Base-by-base conservation (phyloP, 1,140 invertebrate genomes). In the Drosophila biarmipes region DNA sequence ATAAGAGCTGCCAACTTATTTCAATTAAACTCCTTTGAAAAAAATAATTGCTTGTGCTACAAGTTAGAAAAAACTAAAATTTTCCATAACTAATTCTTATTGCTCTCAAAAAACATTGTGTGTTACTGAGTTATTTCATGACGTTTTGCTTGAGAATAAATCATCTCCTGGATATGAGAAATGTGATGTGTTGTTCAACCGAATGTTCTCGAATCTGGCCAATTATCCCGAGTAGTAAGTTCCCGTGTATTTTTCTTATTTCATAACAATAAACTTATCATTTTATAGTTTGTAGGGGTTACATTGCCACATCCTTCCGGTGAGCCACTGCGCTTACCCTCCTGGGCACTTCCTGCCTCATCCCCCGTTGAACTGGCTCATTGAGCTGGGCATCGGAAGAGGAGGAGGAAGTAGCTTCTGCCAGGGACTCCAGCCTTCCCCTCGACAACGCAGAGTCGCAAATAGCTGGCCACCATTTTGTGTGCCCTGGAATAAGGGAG, bases 381-480 rank as follows among this genome's bases (percentile, higher is more conserved):
- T 49, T 64, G 63, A 51, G 29, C 63, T 52, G 45, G 37, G 21
- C 24, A 35, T 51, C 19, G 24, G 14, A 21, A 42, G 8, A 19
- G 12, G 6, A 17, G 43, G 31, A 27, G 34, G 24, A 17, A 45
- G 31, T 62, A 63, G 63, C 62, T 66, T 51, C 63, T 66, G 34
- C 14, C 11, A 27, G n/a, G 31, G 21, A 15, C 19, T 35, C n/a
- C 45, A 46, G 31, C 21, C 42, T 29, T 24, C 19, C 52, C 19
- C 11, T 17, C 17, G 37, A 29, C 14, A 51, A 56, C 34, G 10
- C n/a, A 61, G 40, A 54, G 58, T 56, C 24, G 51, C 58, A 62
- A 58, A 59, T 63, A 34, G 58, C 37, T 64, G n/a, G 45, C 63
- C 42, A 56, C 66, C 82, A 86, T 89, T 87, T 89, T 82, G 71